Percentiles rank a stretch among this genome's conserved stretches.
These are phyloP conservation scores for Yponomeuta evonymella DNA, from an alignment of 2,888 invertebrate genomes.

Conservation along the genomic window DNA sequence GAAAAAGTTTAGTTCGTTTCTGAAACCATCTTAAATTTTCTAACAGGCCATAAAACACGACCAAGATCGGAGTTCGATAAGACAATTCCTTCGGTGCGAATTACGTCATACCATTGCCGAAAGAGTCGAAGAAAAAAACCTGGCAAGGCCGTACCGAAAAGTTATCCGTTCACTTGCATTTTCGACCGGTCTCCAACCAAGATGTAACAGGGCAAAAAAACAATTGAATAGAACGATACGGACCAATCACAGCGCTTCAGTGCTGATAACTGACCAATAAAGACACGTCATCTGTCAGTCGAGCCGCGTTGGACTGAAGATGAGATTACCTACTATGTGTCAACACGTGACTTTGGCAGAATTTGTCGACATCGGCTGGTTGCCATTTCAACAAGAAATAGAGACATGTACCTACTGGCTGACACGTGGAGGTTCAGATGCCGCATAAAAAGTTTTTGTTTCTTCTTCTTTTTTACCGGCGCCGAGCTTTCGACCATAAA, in stretches of 20 bases:
- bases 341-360: too few relatives aligned
- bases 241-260: background rate
- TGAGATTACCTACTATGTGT: background rate
- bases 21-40: background rate
- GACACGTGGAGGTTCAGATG: background rate
- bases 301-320: constrained; percentile 6
- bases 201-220: constrained; percentile 34
- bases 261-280: background rate
- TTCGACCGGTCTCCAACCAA: constrained; percentile 39
- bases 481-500: background rate
- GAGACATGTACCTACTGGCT: background rate
- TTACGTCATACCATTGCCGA: constrained; percentile 59
- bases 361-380: too few relatives aligned
- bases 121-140: constrained; percentile 46
- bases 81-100: constrained; percentile 38
- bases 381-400: too few relatives aligned
- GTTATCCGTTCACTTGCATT: constrained; percentile 68
- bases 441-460: background rate
- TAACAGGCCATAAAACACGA: background rate
- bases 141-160: constrained; percentile 49
- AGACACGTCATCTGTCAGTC: background rate
- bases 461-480: background rate
- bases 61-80: constrained; percentile 46
- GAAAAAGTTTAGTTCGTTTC: background rate
- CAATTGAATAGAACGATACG: constrained; percentile 21